These are phyloP conservation scores for Microcebus murinus DNA, from an alignment of 2,113 vertebrate genomes.

Conservation along the genomic window DNA sequence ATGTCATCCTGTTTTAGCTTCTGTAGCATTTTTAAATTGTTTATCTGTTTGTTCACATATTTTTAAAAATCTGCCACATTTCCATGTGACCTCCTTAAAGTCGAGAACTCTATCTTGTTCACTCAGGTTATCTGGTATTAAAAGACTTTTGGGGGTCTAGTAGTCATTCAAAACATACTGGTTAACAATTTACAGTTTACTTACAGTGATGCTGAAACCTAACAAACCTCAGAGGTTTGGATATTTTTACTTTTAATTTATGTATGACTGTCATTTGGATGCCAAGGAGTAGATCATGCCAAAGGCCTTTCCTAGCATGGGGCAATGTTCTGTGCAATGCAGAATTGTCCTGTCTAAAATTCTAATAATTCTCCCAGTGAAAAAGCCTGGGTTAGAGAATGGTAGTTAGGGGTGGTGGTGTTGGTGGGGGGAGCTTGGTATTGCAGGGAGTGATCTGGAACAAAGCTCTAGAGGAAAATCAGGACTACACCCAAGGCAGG, in stretches of 20 bases:
- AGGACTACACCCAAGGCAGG: not conserved
- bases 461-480: not conserved
- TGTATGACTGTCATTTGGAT: not conserved
- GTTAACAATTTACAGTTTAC: not conserved
- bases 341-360: not conserved
- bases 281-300: not conserved
- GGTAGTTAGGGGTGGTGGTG: not conserved
- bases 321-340: not conserved
- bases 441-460: no score
- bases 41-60: not conserved
- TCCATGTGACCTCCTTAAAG: not conserved
- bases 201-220: not conserved
- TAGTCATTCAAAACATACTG: not conserved
- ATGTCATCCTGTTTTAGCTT: not conserved
- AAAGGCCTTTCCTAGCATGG: not conserved
- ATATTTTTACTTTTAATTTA: no score
- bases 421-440: fast-evolving
- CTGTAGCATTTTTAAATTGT: not conserved
- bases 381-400: not conserved
- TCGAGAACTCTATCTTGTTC: not conserved
- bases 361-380: not conserved
- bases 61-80: not conserved
- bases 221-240: not conserved
- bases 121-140: not conserved
- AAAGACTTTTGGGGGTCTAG: not conserved